These are phyloP conservation scores for Auanema freiburgensis DNA, from an alignment of 2,888 invertebrate species.

Conservation along the genomic window DNA sequence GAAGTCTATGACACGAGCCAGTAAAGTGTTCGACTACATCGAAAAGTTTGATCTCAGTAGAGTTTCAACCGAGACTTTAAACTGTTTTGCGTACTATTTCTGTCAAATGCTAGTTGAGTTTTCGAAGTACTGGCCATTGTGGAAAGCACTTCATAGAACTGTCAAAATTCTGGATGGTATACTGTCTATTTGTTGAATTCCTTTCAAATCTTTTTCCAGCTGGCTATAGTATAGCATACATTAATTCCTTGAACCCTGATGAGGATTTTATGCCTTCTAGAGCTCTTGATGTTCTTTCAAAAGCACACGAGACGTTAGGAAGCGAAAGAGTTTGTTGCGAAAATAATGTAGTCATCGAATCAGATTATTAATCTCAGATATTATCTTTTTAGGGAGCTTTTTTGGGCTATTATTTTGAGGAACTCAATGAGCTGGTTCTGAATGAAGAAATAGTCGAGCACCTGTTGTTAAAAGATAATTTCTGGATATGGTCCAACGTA, in stretches of 20 bases:
- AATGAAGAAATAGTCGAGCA: slow-evolving; percentile 21
- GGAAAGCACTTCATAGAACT: slow-evolving; percentile 25
- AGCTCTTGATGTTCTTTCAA: slow-evolving; percentile 34
- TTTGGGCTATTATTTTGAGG: slow-evolving; percentile 24
- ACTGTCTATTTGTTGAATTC: background rate
- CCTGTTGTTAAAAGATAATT: slow-evolving; percentile 25
- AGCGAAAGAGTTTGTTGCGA: slow-evolving; percentile 26
- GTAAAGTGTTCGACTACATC: slow-evolving; percentile 18
- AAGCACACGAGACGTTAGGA: slow-evolving; percentile 40
- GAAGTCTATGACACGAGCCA: slow-evolving; percentile 2
- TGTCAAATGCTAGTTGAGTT: too few relatives aligned
- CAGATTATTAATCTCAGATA: too few relatives aligned
- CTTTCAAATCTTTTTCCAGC: background rate
- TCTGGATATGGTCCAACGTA: slow-evolving; percentile 35
- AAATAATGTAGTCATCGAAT: too few relatives aligned
- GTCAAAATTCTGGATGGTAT: slow-evolving; percentile 9
- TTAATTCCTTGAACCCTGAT: slow-evolving; percentile 24
- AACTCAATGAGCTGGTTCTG: slow-evolving; percentile 16
- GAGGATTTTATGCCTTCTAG: slow-evolving; percentile 30
- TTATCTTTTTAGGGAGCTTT: slow-evolving; percentile 29
- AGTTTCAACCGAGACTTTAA: too few relatives aligned
- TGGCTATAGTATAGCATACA: slow-evolving; percentile 17
- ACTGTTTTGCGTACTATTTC: background rate
- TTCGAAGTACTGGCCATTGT: slow-evolving; percentile 6
- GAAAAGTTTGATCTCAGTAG: too few relatives aligned